Evolutionary conservation across 2,888 invertebrate species (phyloP).

Genomic region (Dorcus hopei): DNA sequence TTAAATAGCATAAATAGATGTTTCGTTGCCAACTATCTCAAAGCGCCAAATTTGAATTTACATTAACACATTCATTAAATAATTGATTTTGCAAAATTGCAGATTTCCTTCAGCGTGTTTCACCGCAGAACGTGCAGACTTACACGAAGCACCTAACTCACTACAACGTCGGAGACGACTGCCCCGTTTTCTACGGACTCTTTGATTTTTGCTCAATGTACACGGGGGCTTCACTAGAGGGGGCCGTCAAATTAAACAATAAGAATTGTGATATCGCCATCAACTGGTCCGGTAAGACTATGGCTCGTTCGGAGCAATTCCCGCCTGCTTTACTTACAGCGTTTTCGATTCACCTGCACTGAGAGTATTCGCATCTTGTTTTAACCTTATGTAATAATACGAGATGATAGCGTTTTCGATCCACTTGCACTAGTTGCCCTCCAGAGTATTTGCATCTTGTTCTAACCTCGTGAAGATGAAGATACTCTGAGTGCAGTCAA

Average conservation of each 20-base stretch:
- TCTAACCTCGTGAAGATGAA: too few species aligned
- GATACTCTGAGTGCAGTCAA: too few species aligned
- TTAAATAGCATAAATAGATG: too few species aligned
- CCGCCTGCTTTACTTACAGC: too few species aligned
- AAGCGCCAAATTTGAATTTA: neutral
- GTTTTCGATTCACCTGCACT: too few species aligned
- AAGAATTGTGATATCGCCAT: conserved; percentile 95
- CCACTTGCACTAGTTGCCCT: too few species aligned
- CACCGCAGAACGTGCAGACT: conserved; percentile 90
- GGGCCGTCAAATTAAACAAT: conserved; percentile 93
- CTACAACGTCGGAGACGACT: conserved; percentile 98
- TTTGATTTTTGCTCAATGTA: conserved; percentile 99
- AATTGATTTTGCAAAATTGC: conserved; percentile 10
- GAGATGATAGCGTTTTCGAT: too few species aligned
- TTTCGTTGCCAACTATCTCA: neutral
- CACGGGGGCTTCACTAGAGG: conserved; percentile 96
- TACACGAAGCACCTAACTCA: conserved; percentile 90
- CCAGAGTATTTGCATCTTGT: too few species aligned
- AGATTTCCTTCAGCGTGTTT: conserved; percentile 91
- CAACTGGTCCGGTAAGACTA: conserved; percentile 81
- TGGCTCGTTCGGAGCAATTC: too few species aligned
- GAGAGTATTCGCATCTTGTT: too few species aligned
- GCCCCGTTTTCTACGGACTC: conserved; percentile 91
- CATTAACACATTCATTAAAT: neutral
- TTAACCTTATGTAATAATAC: too few species aligned